These are phyloP conservation scores for Brachionus plicatilis DNA, from an alignment of 1,140 invertebrate species.

Conservation along the genomic window DNA sequence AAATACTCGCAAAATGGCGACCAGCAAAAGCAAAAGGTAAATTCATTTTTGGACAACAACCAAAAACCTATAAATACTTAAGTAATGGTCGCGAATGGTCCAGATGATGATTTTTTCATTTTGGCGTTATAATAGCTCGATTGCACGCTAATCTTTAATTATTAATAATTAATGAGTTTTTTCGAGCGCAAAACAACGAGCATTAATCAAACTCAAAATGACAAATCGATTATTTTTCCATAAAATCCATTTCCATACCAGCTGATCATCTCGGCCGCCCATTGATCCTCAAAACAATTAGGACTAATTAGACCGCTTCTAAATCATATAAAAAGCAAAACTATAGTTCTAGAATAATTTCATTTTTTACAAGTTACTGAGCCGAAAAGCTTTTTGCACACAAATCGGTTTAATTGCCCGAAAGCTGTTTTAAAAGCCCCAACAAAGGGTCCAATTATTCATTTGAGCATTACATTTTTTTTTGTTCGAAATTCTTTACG, in stretches of 20 bases:
- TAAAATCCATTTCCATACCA: not conserved
- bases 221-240: not conserved
- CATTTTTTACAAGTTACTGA: not conserved
- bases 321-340: not conserved
- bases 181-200: not conserved
- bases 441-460: not conserved
- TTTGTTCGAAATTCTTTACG: not conserved
- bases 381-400: not conserved
- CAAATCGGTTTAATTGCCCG: not conserved
- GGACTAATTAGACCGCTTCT: not conserved
- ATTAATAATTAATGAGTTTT: not conserved
- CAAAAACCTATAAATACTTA: not conserved
- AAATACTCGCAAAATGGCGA: not conserved
- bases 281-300: not conserved
- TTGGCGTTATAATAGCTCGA: not conserved
- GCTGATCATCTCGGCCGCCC: not conserved
- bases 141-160: not conserved
- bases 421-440: not conserved
- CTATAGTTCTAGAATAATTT: not conserved
- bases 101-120: not conserved
- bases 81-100: not conserved
- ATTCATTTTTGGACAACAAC: not conserved
- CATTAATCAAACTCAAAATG: not conserved
- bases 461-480: not conserved
- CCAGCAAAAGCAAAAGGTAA: not conserved